These are phyloP conservation scores for Cinclus cinclus DNA, from an alignment of 2,113 vertebrate genomes.

Conservation along the genomic window DNA sequence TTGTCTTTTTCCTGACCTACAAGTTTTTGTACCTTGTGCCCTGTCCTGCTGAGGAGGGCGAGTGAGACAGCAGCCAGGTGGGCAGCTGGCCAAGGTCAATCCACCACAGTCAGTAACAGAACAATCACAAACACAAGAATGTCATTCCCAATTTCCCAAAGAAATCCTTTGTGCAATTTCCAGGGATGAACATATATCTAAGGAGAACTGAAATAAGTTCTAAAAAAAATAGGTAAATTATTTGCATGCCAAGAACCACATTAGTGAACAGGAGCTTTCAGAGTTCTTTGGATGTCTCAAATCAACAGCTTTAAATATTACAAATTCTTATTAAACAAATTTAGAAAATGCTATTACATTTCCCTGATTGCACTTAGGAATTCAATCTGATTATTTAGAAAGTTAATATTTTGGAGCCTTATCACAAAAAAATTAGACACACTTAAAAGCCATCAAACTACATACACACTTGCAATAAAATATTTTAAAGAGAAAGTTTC, in stretches of 20 bases:
- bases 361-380: neutral
- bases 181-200: neutral
- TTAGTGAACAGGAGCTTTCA: neutral
- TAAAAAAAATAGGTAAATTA: neutral
- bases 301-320: neutral
- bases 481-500: neutral
- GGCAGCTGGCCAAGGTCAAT: neutral
- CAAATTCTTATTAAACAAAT: neutral
- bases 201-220: neutral
- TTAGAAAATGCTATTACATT: neutral
- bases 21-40: neutral
- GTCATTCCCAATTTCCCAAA: neutral
- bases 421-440: neutral
- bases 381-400: neutral
- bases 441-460: neutral
- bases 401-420: neutral
- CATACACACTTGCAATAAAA: neutral
- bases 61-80: neutral
- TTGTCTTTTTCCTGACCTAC: neutral
- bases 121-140: neutral
- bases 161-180: neutral
- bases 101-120: neutral
- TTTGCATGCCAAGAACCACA: neutral
- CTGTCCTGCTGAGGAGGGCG: neutral
- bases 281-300: neutral